Conservation (phyloP, 2,113 vertebrate species). For the Oenanthe melanoleuca region DNA sequence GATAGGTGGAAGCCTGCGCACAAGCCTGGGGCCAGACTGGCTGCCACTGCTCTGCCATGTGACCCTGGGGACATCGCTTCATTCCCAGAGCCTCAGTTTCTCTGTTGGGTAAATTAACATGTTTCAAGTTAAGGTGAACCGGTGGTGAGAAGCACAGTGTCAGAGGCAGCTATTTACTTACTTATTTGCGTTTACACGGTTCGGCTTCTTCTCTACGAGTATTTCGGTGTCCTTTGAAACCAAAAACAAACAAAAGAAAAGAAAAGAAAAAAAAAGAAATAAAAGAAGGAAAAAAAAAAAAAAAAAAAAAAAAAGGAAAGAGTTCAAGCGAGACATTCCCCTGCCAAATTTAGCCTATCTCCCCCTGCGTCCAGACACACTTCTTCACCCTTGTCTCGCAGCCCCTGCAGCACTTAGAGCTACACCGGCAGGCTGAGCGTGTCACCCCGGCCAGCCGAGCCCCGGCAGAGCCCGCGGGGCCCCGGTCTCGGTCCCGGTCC, state of each 20-base stretch:
- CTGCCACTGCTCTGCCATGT: neutral
- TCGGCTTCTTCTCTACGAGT: neutral
- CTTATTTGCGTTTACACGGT: neutral
- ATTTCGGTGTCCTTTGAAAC: neutral
- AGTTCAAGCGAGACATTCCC: neutral
- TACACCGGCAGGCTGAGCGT: neutral
- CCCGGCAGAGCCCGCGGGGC: neutral
- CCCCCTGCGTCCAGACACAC: neutral
- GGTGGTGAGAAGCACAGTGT: neutral
- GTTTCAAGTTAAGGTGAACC: neutral
- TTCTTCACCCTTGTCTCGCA: neutral
- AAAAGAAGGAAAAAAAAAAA: neutral
- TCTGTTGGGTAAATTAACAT: neutral
- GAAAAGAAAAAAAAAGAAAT: too few relatives aligned
- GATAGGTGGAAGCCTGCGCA: accelerated
- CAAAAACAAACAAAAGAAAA: neutral
- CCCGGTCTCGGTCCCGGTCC: neutral
- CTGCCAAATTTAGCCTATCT: constrained; percentile 40
- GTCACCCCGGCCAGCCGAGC: neutral
- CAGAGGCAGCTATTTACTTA: neutral
- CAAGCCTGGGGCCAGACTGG: neutral
- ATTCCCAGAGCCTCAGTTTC: neutral
- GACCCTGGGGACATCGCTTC: neutral
- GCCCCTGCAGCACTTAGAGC: constrained; percentile 1
- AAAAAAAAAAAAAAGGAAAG: neutral